Evolutionary conservation across 2,797 vertebrate genomes (phyloP).

Genomic region (Acestrorhynchus altus): DNA sequence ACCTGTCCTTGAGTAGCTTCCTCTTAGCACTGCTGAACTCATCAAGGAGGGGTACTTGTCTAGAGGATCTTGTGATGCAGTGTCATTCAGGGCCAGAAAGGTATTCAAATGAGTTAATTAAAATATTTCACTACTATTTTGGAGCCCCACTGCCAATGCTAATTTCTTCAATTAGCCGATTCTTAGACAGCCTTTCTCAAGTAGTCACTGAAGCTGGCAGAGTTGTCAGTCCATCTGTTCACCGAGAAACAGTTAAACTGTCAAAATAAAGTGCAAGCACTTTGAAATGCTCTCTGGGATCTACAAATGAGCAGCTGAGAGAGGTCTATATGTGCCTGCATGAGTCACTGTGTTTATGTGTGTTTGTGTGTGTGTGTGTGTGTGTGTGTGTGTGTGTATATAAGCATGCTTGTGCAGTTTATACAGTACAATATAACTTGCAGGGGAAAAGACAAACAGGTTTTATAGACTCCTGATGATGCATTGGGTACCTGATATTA

Average conservation of each 20-base stretch:
- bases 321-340: background rate
- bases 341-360: background rate
- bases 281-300: background rate
- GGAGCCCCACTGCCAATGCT: background rate
- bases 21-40: constrained; percentile 47
- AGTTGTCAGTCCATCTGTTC: constrained; percentile 24
- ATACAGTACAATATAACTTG: no score
- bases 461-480: no score
- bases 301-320: background rate
- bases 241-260: constrained; percentile 1
- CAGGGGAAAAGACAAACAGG: no score
- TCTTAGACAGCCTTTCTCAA: constrained; percentile 13
- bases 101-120: constrained; percentile 18
- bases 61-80: constrained; percentile 34
- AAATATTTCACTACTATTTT: constrained; percentile 26
- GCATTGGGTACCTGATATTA: no score
- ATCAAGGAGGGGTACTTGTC: constrained; percentile 15
- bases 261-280: background rate
- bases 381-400: background rate
- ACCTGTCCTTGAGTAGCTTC: constrained; percentile 48
- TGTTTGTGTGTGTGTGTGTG: background rate
- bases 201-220: background rate
- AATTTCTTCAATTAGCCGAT: constrained; percentile 24
- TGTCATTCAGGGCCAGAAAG: background rate
- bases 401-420: background rate